Evolutionary conservation across 92 coral and sea anemone species (phyloP).

Genomic region (Plumapathes pennacea): DNA sequence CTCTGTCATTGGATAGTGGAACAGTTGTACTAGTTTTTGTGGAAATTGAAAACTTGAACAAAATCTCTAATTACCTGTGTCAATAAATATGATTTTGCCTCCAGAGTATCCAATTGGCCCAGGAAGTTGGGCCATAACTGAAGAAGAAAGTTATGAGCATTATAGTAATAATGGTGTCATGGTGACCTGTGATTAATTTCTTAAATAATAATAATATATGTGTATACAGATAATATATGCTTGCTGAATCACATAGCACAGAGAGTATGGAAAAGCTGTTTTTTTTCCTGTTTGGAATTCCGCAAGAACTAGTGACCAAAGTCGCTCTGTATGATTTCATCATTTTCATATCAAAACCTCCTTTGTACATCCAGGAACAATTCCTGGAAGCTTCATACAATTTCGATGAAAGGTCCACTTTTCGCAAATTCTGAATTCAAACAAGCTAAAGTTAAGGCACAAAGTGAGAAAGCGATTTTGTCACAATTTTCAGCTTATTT

Average conservation of each 20-base stretch:
- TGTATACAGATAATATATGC: too few species aligned
- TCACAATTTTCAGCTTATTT: too few species aligned
- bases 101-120: slow-evolving; percentile 96
- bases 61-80: slow-evolving; percentile 63
- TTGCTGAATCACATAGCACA: slow-evolving; percentile 14
- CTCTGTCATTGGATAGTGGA: neutral
- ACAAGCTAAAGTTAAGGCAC: too few species aligned
- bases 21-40: neutral
- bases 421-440: too few species aligned
- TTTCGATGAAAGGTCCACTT: too few species aligned
- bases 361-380: too few species aligned
- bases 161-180: neutral
- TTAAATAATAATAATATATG: too few species aligned
- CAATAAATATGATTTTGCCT: slow-evolving; percentile 97
- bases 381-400: too few species aligned
- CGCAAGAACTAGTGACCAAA: slow-evolving; percentile 12
- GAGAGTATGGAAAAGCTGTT: slow-evolving; percentile 94
- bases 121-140: slow-evolving; percentile 97
- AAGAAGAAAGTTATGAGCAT: neutral
- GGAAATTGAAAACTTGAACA: neutral
- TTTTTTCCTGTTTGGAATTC: slow-evolving; percentile 98
- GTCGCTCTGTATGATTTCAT: too few species aligned
- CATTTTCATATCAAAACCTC: too few species aligned
- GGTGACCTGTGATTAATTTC: neutral
- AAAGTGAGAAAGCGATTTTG: too few species aligned